Conservation (phyloP, 2,113 vertebrate species). For the Mus spicilegus region DNA sequence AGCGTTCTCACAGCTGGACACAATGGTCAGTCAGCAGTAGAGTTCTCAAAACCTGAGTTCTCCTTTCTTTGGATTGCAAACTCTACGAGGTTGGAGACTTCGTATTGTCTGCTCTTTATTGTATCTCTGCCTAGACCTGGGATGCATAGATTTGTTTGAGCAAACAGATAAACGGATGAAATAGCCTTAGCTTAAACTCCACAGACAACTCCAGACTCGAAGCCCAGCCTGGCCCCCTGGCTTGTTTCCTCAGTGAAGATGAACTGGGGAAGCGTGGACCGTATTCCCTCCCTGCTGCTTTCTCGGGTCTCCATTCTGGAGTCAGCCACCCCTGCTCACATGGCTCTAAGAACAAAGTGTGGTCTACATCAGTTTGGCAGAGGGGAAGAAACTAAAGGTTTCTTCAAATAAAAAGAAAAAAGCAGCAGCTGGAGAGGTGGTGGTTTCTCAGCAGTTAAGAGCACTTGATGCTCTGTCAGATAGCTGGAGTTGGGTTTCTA, state of each 20-base stretch:
- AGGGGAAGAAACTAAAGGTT: not conserved
- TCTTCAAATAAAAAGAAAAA: not conserved
- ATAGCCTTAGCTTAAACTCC: not conserved
- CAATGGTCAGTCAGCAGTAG: not conserved
- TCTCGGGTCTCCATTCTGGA: not conserved
- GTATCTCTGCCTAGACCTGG: not conserved
- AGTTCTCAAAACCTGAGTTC: not conserved
- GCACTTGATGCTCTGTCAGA: not conserved
- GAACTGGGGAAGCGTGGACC: not conserved
- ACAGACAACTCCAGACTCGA: not conserved
- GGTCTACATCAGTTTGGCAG: not conserved
- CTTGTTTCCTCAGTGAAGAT: not conserved
- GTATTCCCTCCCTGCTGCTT: not conserved
- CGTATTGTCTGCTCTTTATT: not conserved
- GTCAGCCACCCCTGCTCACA: not conserved
- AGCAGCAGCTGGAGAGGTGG: not conserved
- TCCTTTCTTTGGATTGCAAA: not conserved
- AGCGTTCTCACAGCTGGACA: not conserved
- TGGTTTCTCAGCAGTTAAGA: not conserved
- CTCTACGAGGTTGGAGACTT: not conserved
- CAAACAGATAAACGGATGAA: not conserved
- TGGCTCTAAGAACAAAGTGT: not conserved
- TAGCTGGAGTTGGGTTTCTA: not conserved
- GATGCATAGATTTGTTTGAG: not conserved
- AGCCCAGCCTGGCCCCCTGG: not conserved